phyloP scores from a whole-genome alignment of 2,797 vertebrate species.

The Argentina silus region DNA sequence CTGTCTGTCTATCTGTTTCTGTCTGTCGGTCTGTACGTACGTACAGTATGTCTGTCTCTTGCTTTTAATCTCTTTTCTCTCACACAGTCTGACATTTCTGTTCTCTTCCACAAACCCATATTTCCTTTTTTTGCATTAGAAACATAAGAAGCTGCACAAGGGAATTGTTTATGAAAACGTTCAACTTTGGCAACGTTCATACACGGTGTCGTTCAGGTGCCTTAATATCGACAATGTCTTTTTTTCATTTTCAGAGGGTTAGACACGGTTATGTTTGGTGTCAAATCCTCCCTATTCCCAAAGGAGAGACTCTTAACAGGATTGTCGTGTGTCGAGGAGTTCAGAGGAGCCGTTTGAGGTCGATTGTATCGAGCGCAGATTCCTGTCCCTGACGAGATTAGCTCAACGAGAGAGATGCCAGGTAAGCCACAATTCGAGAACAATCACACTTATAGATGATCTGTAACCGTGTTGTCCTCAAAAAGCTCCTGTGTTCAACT shows the following conservation, averaged over 20 bases:
- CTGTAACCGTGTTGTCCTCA: conserved; percentile 50
- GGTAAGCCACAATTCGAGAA: conserved; percentile 52
- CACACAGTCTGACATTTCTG: too few relatives aligned
- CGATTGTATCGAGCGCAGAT: conserved; percentile 56
- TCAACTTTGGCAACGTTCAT: too few relatives aligned
- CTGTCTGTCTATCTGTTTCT: too few relatives aligned
- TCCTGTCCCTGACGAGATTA: conserved; percentile 63
- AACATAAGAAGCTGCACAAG: too few relatives aligned
- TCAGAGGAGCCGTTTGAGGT: conserved; percentile 52
- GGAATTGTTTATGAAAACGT: too few relatives aligned
- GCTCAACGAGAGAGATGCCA: conserved; percentile 41
- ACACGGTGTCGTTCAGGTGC: too few relatives aligned
- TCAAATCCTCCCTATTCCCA: neutral
- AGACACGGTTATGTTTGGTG: neutral
- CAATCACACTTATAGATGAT: conserved; percentile 63
- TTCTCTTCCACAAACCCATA: too few relatives aligned
- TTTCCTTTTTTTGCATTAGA: too few relatives aligned
- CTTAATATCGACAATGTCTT: neutral
- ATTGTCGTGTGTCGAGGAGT: conserved; percentile 31
- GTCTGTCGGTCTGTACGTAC: too few relatives aligned
- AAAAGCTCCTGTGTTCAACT: conserved; percentile 24
- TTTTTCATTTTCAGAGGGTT: neutral
- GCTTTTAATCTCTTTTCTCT: too few relatives aligned
- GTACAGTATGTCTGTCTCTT: conserved; percentile 10
- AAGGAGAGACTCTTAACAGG: neutral